These are phyloP conservation scores for Labeo catla DNA, from an alignment of 2,113 vertebrate species.

Conservation along the genomic window DNA sequence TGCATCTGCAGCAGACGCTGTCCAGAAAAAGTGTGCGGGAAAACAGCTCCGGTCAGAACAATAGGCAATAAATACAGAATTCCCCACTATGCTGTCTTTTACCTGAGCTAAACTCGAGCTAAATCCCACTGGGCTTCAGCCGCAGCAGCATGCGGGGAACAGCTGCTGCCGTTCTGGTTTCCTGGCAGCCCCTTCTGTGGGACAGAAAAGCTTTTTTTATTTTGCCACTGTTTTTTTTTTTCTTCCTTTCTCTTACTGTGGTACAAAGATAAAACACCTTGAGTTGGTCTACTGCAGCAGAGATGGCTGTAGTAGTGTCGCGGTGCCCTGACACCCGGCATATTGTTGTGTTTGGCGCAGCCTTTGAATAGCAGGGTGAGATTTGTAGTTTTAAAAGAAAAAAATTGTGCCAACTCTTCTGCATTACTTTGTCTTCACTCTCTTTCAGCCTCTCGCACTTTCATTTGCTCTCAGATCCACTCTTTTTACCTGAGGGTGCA, in stretches of 20 bases:
- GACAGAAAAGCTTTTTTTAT: neutral
- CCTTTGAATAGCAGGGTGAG: constrained; percentile 55
- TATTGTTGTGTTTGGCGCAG: constrained; percentile 55
- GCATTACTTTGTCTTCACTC: constrained; percentile 60
- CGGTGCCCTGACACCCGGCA: constrained; percentile 41
- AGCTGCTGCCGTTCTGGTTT: constrained; percentile 53
- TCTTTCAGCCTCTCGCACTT: constrained; percentile 23
- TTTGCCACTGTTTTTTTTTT: neutral
- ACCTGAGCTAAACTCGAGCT: constrained; percentile 47
- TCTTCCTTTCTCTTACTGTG: neutral
- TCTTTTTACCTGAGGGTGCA: constrained; percentile 68
- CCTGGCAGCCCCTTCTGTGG: constrained; percentile 43
- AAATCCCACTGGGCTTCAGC: constrained; percentile 44
- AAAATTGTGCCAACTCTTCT: constrained; percentile 69
- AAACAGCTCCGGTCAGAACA: constrained; percentile 34
- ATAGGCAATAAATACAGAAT: constrained; percentile 49
- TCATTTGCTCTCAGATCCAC: constrained; percentile 46
- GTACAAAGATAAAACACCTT: constrained; percentile 43
- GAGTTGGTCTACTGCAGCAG: constrained; percentile 30
- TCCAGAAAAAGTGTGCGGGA: constrained; percentile 12
- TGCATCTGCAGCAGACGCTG: neutral
- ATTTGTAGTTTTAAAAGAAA: constrained; percentile 55
- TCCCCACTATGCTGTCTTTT: constrained; percentile 43
- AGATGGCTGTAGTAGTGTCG: constrained; percentile 40
- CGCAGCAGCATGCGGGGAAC: constrained; percentile 38